A percentile compares a stretch with the other conserved stretches of the same genome.
phyloP scores from a whole-genome alignment of 2,797 vertebrate species.

The Yasuhikotakia modesta region DNA sequence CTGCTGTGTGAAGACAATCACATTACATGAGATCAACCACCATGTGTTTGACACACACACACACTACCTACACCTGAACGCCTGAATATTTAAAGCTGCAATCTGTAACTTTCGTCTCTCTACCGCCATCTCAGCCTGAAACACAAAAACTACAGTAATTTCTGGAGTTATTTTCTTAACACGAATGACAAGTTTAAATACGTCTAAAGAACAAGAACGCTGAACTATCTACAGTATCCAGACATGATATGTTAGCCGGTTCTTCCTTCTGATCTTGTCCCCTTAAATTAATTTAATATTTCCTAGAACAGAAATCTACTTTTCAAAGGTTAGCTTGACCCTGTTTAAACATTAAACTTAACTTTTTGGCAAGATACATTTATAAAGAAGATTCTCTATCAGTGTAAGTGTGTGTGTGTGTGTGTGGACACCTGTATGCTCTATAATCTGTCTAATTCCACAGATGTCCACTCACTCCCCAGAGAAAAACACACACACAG shows the following conservation, averaged over 20 bases:
- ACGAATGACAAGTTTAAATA: no score
- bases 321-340: neutral
- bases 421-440: slow-evolving; percentile 52
- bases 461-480: neutral
- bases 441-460: slow-evolving; percentile 66
- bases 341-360: no score
- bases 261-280: no score
- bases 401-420: neutral
- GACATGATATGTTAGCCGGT: no score
- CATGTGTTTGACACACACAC: slow-evolving; percentile 6
- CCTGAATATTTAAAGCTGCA: neutral
- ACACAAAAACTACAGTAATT: no score
- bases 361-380: no score
- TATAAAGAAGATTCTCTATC: neutral
- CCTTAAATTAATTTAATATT: no score
- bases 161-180: no score
- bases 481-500: neutral
- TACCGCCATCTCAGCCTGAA: no score
- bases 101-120: no score
- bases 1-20: neutral
- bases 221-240: no score
- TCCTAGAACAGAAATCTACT: neutral
- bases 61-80: neutral
- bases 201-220: no score
- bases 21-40: slow-evolving; percentile 4